These are phyloP conservation scores for Spicauda simplicius DNA, from an alignment of 2,888 invertebrate species.

Conservation along the genomic window DNA sequence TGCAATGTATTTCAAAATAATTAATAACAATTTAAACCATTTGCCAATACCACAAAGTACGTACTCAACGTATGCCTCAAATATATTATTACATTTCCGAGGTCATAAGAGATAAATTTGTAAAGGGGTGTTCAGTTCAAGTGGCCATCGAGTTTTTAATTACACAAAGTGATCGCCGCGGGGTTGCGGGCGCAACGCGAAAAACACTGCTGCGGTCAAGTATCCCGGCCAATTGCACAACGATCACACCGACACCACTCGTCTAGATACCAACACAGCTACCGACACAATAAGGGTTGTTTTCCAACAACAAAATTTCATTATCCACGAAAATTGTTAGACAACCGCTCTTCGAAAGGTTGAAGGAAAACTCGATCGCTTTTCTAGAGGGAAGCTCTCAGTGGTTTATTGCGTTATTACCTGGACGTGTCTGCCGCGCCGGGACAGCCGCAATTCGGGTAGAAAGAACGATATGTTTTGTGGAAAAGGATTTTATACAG, in stretches of 20 bases:
- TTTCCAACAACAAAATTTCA: slow-evolving; percentile 51
- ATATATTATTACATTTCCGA: slow-evolving; percentile 28
- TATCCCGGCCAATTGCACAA: slow-evolving; percentile 72
- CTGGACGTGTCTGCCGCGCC: slow-evolving; percentile 81
- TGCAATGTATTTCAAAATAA: too few species aligned
- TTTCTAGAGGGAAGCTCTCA: slow-evolving; percentile 82
- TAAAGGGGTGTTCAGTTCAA: slow-evolving; percentile 73
- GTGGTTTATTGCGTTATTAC: slow-evolving; percentile 85
- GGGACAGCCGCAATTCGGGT: slow-evolving; percentile 81
- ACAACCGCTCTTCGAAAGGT: slow-evolving; percentile 79
- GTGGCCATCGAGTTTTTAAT: slow-evolving; percentile 83
- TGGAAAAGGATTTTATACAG: slow-evolving; percentile 79
- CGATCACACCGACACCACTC: slow-evolving; percentile 53
- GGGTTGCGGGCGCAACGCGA: slow-evolving; percentile 70
- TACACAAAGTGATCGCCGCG: slow-evolving; percentile 80
- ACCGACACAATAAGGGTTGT: slow-evolving; percentile 63
- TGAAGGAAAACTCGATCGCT: slow-evolving; percentile 83
- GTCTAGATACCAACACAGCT: slow-evolving; percentile 61
- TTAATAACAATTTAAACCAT: too few species aligned
- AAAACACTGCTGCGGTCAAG: slow-evolving; percentile 76
- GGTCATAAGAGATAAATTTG: slow-evolving; percentile 71
- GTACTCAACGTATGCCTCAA: too few species aligned
- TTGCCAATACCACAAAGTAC: too few species aligned
- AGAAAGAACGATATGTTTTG: slow-evolving; percentile 81
- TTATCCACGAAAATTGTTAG: slow-evolving; percentile 62